Evolutionary conservation across 2,797 vertebrate genomes (phyloP), one percentile per base, ranked within the genome.

Genomic region (Pelobates cultripes): DNA sequence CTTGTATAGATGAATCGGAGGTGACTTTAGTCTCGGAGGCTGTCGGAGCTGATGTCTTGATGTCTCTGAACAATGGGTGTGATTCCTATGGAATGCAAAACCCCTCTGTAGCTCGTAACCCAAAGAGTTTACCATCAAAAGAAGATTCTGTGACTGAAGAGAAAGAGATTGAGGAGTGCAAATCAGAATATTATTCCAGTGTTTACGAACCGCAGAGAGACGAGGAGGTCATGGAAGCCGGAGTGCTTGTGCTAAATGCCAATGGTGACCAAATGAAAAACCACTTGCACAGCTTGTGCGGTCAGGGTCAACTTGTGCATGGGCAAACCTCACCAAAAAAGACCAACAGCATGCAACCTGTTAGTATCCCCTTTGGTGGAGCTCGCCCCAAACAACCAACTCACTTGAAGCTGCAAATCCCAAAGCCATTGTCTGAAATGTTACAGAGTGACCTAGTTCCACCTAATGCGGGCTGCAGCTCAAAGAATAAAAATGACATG

Each of bases 111-210:
- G 88, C 90, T 88, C 92, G 93, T 79, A 91, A 92, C 90, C 93
- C 94, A 87, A 94, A 94, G 90, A 92, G 89, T 84, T 92, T 93
- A 86, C 95, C 93, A 43, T 97, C 96, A 60, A 99, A 99, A 92
- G 97, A 99, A 93, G 97, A 99, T 91, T 98, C 96, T 0, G 97
- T 98, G 85, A 94, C 97, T 53, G 97, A 99, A 89, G 97, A 99
- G 92, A 99, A 99, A 88, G 97, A 99, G 90, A 91, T 96, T 88
- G 97, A 98, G 88, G 98, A 99, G 89, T 96, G 96, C 87, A 93
- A 95, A 73, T 93, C 94, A 82, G 96, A 98, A 90, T 95, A 94
- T 84, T 96, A 94, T 7, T 7, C 85, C 84, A 92, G 86, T 84
- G 85, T 91, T 90, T 93, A 92, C 88, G 95, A 97, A 85, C 95